Base-by-base conservation (phyloP, 2,888 invertebrate species). In the Watsonalla cultraria region DNA sequence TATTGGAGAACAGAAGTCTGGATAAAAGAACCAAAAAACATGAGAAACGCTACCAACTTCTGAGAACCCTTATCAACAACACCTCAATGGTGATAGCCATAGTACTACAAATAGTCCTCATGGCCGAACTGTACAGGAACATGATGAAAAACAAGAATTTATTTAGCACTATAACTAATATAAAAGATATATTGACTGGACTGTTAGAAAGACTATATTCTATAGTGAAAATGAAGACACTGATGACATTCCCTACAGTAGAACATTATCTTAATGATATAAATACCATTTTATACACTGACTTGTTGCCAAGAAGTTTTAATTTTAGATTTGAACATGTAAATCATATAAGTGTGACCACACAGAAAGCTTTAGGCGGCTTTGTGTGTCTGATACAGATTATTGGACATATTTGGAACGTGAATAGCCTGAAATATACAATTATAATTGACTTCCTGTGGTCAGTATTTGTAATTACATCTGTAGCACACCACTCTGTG, bases 351-450 rank as follows among this genome's bases (percentile, higher is more conserved):
- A 84, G 78, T 68, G 73, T 78, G 61, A 68, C 75, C 62, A 76
- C 70, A 42, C 90, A 90, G 59, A 81, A 84, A 71, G 68, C 69
- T 49, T 65, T 90, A 51, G 86, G 83, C 52, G 82, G 85, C 54
- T 73, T 87, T 66, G 84, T 82, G 53, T 84, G 84, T 76, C 67
- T 84, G 51, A 68, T 90, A 74, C 90, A 90, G 72, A 85, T 85
- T 52, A 57, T 85, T 64, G 86, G 86, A 70, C 85, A 85, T 63
- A 56, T 88, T 54, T 82, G 78, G 71, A 88, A 83, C 72, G 73
- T 78, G 15, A 85, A 87, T 56, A 82, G 73, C 62, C 59, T 82
- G 54, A 85, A 82, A 60, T 70, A 82, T 66, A 80, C 82, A 54
- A 76, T 87, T 54, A 58, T 78, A 56, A 80, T 84, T 72, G 90